These are phyloP conservation scores for Ectemnius lituratus DNA, from an alignment of 2,888 invertebrate species.

Conservation along the genomic window DNA sequence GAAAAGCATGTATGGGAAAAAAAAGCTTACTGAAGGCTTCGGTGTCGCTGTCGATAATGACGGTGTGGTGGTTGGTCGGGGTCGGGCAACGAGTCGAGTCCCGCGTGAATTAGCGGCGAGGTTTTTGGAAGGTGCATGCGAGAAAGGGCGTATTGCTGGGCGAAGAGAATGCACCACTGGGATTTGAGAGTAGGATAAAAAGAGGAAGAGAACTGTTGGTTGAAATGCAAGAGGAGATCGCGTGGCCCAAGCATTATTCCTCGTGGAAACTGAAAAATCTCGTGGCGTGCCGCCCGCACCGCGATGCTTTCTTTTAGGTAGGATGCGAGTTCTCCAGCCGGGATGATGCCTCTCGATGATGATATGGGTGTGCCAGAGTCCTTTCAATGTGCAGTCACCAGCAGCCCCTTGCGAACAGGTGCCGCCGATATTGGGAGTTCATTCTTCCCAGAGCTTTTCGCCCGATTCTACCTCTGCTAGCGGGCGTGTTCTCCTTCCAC, in stretches of 20 bases:
- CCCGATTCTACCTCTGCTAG: background rate
- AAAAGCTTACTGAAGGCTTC: conserved; percentile 31
- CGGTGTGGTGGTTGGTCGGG: conserved; percentile 5
- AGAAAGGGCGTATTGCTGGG: too few species aligned
- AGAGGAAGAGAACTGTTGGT: background rate
- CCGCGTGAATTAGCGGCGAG: conserved; percentile 39
- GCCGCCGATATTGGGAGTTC: conserved; percentile 5
- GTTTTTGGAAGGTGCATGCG: conserved; percentile 25
- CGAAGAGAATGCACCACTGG: background rate
- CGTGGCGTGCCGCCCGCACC: background rate
- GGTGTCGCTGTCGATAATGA: conserved; percentile 40
- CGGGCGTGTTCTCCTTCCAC: too few species aligned
- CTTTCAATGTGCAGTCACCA: too few species aligned
- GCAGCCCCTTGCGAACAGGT: conserved; percentile 6
- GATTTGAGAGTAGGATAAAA: background rate
- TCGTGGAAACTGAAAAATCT: conserved; percentile 2
- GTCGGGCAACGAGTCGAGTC: conserved; percentile 18
- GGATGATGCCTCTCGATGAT: background rate
- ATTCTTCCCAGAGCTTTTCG: background rate
- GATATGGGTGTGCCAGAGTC: background rate
- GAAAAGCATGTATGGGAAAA: too few species aligned
- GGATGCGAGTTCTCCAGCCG: background rate
- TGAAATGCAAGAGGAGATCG: conserved; percentile 7
- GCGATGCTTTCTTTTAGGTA: conserved; percentile 1
- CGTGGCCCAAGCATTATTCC: background rate